Evolutionary conservation across 2,888 invertebrate genomes (phyloP), one percentile per base, ranked within the genome.

Genomic region (Drosophila suboccidentalis): DNA sequence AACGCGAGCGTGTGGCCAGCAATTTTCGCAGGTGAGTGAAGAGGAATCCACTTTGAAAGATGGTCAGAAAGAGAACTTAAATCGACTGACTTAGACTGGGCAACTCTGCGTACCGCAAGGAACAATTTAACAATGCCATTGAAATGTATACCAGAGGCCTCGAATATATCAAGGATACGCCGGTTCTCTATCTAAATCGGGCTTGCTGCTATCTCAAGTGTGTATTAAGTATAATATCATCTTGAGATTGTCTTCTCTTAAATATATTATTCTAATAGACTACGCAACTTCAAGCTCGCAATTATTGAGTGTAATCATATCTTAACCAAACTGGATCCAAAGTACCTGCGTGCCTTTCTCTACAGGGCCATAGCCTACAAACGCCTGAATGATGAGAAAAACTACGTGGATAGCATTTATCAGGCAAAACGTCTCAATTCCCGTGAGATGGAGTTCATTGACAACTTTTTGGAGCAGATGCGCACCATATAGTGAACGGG

Each of bases 171-270:
- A 39, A 19, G 0, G 79, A 89, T 60, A 73, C 89, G 0, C 75
- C 78, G 1, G 86, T 86, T 2, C 58, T 86, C 0, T 85, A 87
- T 43, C 19, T 85, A 0, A 86, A 89, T 71, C 85, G 85, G 0
- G 85, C 80, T 8, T 50, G 80, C 19, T 80, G 80, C 17, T 34
- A 61, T n/a, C 51, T 82, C 3, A 86, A 71, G 86, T 86, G n/a
- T 15, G 73, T 60, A 17, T 13, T n/a, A 4, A 11, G 26, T 11
- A 2, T 0, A 44, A 53, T 38, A 26, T n/a, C 9, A 47, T 15
- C 32, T 4, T 3, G 19, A 32, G 6, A 19, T n/a, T 22, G 4
- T 8, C 8, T 9, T 19, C 5, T 11, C 11, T 34, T 6, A 26
- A 15, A 4, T 9, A 11, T 13, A n/a, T 9, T 11, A 6, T 47